Conservation (phyloP, 2,888 invertebrate genomes). For the Callosobruchus maculatus region DNA sequence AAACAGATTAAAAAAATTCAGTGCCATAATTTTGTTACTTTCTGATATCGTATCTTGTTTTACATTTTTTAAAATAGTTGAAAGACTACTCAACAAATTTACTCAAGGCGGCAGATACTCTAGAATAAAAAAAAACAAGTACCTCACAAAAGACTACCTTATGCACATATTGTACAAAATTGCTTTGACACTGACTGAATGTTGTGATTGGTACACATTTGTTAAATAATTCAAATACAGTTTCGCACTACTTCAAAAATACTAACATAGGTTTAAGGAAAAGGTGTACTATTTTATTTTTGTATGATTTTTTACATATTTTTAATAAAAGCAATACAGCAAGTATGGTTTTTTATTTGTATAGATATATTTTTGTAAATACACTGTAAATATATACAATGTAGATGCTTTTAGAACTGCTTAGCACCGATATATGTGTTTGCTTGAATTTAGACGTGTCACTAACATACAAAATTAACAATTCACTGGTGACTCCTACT, state of each 20-base stretch:
- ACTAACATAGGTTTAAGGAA: slow-evolving; percentile 25
- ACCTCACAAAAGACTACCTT: background rate
- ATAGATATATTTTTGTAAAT: background rate
- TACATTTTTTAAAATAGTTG: background rate
- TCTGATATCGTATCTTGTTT: background rate
- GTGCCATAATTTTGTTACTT: background rate
- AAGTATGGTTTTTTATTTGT: background rate
- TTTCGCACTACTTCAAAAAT: background rate
- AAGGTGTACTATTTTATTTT: slow-evolving; percentile 44
- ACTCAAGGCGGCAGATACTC: background rate
- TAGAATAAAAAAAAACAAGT: background rate
- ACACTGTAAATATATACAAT: background rate
- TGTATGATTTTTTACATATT: slow-evolving; percentile 20
- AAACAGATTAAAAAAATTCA: background rate
- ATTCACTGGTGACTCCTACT: background rate
- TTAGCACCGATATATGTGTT: background rate
- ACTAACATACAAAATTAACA: background rate
- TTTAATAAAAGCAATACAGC: background rate
- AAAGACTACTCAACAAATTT: background rate
- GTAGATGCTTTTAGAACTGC: background rate
- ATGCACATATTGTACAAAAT: background rate
- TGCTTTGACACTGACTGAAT: background rate
- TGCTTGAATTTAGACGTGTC: background rate
- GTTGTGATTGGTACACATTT: no score
- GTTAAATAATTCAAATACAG: background rate